Evolutionary conservation across 2,113 vertebrate genomes (phyloP).

Genomic region (Chamaea fasciata): DNA sequence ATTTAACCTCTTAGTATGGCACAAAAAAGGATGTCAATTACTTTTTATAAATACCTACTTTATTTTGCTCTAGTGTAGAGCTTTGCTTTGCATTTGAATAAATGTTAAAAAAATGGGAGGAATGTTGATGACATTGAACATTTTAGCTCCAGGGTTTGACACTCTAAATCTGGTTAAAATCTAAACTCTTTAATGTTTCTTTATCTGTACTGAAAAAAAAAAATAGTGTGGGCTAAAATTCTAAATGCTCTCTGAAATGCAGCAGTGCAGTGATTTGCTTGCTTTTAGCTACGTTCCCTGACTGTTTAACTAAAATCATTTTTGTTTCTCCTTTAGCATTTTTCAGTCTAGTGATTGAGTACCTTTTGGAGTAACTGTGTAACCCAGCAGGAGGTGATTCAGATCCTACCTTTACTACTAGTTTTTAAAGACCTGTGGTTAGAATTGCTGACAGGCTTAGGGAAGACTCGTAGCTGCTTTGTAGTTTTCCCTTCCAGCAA

Average conservation of each 20-base stretch:
- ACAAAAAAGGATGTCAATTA: neutral
- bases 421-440: neutral
- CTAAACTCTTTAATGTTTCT: neutral
- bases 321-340: neutral
- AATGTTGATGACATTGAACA: neutral
- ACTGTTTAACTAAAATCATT: neutral
- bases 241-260: neutral
- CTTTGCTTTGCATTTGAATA: neutral
- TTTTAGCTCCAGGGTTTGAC: neutral
- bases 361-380: neutral
- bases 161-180: constrained; percentile 16
- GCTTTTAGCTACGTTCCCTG: neutral
- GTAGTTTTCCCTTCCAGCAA: neutral
- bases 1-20: neutral
- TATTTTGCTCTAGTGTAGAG: neutral
- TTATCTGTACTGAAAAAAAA: neutral
- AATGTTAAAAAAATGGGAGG: neutral
- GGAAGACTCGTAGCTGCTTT: neutral
- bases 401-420: neutral
- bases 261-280: neutral
- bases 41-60: neutral
- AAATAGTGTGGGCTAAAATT: neutral
- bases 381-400: neutral
- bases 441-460: neutral
- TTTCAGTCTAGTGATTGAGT: neutral